These are phyloP conservation scores for Diarsia mendica DNA, from an alignment of 2,888 invertebrate species.

Conservation along the genomic window DNA sequence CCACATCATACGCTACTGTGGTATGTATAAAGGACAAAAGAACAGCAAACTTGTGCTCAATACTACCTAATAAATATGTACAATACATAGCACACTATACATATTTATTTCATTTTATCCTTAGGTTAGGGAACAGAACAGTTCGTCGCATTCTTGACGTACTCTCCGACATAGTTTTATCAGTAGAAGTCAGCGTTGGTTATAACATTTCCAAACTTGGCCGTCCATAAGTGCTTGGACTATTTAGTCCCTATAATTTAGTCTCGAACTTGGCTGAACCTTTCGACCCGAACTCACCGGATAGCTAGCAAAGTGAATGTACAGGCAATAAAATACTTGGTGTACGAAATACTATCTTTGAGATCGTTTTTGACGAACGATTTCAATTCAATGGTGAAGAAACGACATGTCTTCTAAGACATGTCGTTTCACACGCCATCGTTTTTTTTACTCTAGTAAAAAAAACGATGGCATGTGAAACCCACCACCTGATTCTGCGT, in stretches of 20 bases:
- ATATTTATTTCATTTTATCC: slow-evolving; percentile 10
- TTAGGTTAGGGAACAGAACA: slow-evolving; percentile 24
- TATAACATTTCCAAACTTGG: slow-evolving; percentile 54
- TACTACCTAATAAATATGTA: slow-evolving; percentile 20
- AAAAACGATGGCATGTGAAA: not conserved
- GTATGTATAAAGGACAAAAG: slow-evolving; percentile 12
- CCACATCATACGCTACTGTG: not conserved
- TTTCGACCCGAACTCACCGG: slow-evolving; percentile 22
- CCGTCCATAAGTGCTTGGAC: slow-evolving; percentile 41
- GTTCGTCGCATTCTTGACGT: slow-evolving; percentile 46
- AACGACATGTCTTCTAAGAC: not conserved
- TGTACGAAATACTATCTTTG: not conserved
- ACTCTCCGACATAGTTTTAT: slow-evolving; percentile 53
- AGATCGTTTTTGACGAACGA: not conserved
- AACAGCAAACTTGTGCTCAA: slow-evolving; percentile 9
- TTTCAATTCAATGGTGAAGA: not conserved
- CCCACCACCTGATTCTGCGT: no score
- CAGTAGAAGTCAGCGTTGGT: slow-evolving; percentile 39
- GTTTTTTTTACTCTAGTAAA: no score
- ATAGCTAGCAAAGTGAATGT: slow-evolving; percentile 1
- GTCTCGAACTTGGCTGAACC: slow-evolving; percentile 33
- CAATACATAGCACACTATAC: slow-evolving; percentile 24
- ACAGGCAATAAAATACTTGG: not conserved
- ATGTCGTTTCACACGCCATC: no score
- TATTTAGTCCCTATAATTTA: slow-evolving; percentile 52